These are phyloP conservation scores for Ooceraea biroi DNA, from an alignment of 1,140 invertebrate species.

Conservation along the genomic window DNA sequence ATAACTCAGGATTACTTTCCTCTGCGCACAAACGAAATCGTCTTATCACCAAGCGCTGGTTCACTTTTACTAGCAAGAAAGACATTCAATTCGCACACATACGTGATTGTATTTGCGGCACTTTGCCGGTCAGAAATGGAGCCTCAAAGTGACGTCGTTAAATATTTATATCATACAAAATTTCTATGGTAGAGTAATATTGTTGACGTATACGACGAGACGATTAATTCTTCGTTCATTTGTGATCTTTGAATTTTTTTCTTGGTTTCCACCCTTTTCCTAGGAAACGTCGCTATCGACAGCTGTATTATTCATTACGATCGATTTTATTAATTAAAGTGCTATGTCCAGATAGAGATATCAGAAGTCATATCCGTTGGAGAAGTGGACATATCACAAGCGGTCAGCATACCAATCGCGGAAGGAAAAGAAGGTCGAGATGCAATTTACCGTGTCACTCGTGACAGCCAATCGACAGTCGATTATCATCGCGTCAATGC, in stretches of 20 bases:
- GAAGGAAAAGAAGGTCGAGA: conserved; percentile 61
- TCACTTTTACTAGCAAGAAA: conserved; percentile 62
- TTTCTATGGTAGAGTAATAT: background rate
- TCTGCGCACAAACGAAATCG: conserved; percentile 66
- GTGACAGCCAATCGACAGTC: conserved; percentile 69
- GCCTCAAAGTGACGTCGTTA: conserved; percentile 1
- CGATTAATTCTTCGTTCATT: background rate
- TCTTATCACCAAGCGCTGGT: conserved; percentile 65
- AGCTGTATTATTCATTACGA: conserved; percentile 52
- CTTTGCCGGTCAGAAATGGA: conserved; percentile 46
- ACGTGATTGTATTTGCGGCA: conserved; percentile 45
- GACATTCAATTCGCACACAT: conserved; percentile 39
- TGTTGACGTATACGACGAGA: background rate
- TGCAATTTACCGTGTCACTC: conserved; percentile 68
- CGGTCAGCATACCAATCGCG: conserved; percentile 29
- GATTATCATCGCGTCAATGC: conserved; percentile 41
- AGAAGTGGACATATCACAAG: conserved; percentile 56
- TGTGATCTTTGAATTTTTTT: background rate
- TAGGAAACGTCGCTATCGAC: conserved; percentile 26
- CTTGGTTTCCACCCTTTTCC: background rate
- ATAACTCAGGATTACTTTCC: conserved; percentile 74
- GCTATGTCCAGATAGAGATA: conserved; percentile 51
- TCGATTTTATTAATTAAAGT: conserved; percentile 64
- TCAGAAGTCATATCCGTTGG: conserved; percentile 45
- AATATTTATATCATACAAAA: conserved; percentile 29